These are phyloP conservation scores for Cyclura pinguis DNA, from an alignment of 2,797 vertebrate species.

Conservation along the genomic window DNA sequence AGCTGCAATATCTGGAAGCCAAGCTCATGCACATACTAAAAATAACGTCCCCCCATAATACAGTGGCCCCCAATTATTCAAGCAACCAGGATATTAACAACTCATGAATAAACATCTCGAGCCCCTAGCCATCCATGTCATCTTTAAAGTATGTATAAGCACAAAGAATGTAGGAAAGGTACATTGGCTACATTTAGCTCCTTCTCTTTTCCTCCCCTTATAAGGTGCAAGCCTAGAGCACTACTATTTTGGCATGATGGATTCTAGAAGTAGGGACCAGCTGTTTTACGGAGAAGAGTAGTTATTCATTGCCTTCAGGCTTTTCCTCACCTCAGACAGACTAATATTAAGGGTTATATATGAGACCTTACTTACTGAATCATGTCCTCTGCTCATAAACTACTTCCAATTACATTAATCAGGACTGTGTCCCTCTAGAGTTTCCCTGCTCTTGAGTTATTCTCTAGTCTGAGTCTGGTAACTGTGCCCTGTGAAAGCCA, in stretches of 20 bases:
- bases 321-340: neutral
- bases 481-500: neutral
- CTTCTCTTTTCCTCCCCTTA: neutral
- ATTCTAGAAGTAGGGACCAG: neutral
- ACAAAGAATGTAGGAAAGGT: neutral
- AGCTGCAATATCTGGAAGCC: conserved; percentile 5
- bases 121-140: neutral
- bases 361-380: neutral
- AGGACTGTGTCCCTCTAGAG: neutral
- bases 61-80: neutral
- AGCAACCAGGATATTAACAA: neutral
- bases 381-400: neutral
- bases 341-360: neutral
- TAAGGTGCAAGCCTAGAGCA: neutral
- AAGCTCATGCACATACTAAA: conserved; percentile 19
- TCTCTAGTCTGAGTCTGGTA: no score
- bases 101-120: neutral
- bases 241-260: neutral
- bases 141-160: neutral
- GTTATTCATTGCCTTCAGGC: neutral
- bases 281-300: neutral
- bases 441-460: neutral
- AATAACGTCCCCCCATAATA: neutral
- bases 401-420: neutral
- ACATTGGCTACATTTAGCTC: neutral